Conservation (phyloP, 2,888 invertebrate species). For the Tanytarsus gracilentus region DNA sequence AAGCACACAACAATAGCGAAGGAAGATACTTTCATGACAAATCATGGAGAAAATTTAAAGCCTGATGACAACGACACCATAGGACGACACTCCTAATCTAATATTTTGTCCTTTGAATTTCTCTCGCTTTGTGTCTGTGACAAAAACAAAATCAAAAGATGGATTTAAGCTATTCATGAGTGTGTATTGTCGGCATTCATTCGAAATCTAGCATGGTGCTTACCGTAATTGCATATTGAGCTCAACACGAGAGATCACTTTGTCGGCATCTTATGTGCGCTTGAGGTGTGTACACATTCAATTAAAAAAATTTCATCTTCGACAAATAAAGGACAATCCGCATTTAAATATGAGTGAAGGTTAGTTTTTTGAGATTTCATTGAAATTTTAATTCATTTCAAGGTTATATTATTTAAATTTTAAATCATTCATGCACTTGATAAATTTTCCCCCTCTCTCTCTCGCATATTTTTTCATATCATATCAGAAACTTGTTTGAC, state of each 20-base stretch:
- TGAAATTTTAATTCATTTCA: too few species aligned
- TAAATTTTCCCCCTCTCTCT: too few species aligned
- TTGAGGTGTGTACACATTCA: not conserved
- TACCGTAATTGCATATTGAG: constrained; percentile 20
- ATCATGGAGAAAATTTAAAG: constrained; percentile 9
- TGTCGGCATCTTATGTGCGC: constrained; percentile 10
- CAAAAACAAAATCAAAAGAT: not conserved
- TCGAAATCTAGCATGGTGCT: constrained; percentile 1
- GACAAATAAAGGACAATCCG: not conserved
- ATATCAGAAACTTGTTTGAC: too few species aligned
- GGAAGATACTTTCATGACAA: not conserved
- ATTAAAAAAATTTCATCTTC: not conserved
- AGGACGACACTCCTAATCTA: constrained; percentile 19
- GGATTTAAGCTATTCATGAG: not conserved
- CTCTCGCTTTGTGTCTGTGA: not conserved
- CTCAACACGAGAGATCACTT: constrained; percentile 11
- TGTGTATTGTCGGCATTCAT: not conserved
- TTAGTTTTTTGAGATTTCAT: too few species aligned
- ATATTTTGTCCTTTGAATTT: constrained; percentile 14
- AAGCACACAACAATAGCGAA: not conserved
- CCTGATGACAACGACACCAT: not conserved
- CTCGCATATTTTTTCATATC: too few species aligned
- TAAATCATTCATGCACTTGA: too few species aligned
- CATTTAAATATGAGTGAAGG: not conserved
- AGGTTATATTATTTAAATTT: too few species aligned